Percentiles rank a stretch among this genome's conserved stretches.
These are phyloP conservation scores for Drosophila subsilvestris DNA, from an alignment of 2,888 invertebrate genomes.

Conservation along the genomic window DNA sequence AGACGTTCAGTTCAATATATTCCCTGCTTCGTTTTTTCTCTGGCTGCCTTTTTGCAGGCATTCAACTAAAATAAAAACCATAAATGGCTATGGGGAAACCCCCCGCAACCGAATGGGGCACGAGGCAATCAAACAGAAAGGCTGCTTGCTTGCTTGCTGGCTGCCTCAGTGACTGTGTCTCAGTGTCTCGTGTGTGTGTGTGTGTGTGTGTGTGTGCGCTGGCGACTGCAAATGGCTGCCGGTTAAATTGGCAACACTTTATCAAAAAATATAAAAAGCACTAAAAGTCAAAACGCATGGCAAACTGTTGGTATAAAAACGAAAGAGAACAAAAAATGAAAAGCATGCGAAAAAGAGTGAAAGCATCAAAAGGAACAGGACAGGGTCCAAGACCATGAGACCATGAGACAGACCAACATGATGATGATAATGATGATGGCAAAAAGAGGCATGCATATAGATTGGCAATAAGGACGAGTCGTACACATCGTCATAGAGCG, in stretches of 20 bases:
- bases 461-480: conserved; percentile 74
- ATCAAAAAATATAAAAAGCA: conserved; percentile 78
- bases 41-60: conserved; percentile 28
- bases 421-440: conserved; percentile 34
- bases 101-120: conserved; percentile 26
- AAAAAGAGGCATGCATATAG: conserved; percentile 68
- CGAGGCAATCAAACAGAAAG: conserved; percentile 73
- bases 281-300: conserved; percentile 73
- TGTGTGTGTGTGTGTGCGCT: conserved; percentile 10
- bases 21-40: not conserved
- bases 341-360: conserved; percentile 35
- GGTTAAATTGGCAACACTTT: conserved; percentile 79
- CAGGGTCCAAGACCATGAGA: conserved; percentile 34
- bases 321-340: conserved; percentile 14
- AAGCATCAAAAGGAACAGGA: conserved; percentile 23
- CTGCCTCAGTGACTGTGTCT: conserved; percentile 32
- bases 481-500: conserved; percentile 60
- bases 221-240: conserved; percentile 68
- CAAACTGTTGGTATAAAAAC: conserved; percentile 54
- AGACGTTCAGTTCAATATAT: conserved; percentile 8
- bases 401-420: conserved; percentile 29
- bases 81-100: conserved; percentile 52
- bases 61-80: conserved; percentile 71
- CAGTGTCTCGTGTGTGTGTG: conserved; percentile 21
- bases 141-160: conserved; percentile 43